Percentiles rank a stretch among this genome's conserved stretches.
phyloP scores from a whole-genome alignment of 2,113 vertebrate species.

The Triplophysa dalaica region DNA sequence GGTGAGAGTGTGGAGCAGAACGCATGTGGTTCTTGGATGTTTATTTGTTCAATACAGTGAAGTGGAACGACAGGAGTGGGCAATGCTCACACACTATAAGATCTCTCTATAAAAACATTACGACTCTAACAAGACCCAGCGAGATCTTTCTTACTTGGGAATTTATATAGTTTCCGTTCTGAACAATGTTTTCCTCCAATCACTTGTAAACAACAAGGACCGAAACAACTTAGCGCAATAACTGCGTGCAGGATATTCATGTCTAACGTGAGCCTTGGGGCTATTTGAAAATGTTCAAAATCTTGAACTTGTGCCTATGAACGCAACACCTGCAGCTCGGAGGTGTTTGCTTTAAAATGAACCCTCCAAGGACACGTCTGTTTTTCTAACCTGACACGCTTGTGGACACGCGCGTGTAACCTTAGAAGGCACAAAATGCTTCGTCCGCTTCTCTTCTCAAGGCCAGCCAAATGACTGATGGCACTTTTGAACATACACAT shows the following conservation, averaged over 20 bases:
- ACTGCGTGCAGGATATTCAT: background rate
- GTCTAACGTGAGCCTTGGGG: background rate
- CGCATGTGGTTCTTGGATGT: conserved; percentile 58
- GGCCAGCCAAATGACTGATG: conserved; percentile 11
- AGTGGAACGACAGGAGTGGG: conserved; percentile 30
- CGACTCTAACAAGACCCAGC: conserved; percentile 22
- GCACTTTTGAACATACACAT: background rate
- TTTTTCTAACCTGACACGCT: conserved; percentile 38
- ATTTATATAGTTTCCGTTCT: conserved; percentile 15
- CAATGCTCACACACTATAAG: conserved; percentile 41
- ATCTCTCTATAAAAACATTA: conserved; percentile 29
- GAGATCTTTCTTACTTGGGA: conserved; percentile 43
- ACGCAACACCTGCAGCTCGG: conserved; percentile 30
- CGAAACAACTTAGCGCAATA: conserved; percentile 23
- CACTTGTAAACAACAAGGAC: conserved; percentile 13
- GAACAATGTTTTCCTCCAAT: background rate
- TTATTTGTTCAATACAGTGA: conserved; percentile 46
- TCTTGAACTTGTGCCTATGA: background rate
- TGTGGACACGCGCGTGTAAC: background rate
- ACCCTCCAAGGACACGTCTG: conserved; percentile 11
- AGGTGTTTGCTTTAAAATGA: conserved; percentile 33
- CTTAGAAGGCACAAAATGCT: conserved; percentile 14
- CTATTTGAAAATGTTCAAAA: background rate
- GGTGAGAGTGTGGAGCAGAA: conserved; percentile 50
- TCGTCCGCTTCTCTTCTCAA: conserved; percentile 33